These are phyloP conservation scores for Aythya baeri DNA, from an alignment of 2,113 vertebrate species.

Conservation along the genomic window DNA sequence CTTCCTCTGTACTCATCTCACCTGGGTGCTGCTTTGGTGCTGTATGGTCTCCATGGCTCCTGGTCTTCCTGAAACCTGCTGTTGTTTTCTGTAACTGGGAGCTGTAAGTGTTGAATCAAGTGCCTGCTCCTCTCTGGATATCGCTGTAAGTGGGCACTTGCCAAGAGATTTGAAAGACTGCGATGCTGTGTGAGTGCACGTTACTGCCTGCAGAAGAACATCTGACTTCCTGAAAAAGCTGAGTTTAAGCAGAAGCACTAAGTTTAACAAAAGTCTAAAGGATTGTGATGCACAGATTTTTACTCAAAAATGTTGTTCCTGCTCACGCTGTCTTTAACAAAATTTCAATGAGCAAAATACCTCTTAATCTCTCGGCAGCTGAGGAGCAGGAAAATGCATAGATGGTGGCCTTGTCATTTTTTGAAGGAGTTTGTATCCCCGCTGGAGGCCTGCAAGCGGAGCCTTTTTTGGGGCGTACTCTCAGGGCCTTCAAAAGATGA, in stretches of 20 bases:
- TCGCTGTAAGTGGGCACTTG: background rate
- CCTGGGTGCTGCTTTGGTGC: background rate
- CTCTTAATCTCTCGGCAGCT: background rate
- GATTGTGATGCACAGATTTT: background rate
- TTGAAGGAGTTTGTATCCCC: background rate
- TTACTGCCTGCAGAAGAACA: background rate
- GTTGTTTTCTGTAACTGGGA: background rate
- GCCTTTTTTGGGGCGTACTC: background rate
- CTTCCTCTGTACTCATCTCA: background rate
- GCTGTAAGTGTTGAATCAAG: background rate
- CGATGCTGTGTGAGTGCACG: background rate
- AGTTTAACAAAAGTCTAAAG: background rate
- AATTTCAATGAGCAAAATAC: background rate
- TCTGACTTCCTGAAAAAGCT: background rate
- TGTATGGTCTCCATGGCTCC: background rate
- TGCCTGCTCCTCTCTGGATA: background rate
- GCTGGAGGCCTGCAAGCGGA: background rate
- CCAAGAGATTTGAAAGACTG: background rate
- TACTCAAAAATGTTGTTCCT: background rate
- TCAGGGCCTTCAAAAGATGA: background rate
- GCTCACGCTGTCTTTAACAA: background rate
- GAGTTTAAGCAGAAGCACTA: background rate
- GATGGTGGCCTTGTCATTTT: background rate
- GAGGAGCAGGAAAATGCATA: background rate
- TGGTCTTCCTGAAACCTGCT: background rate